These are phyloP conservation scores for Buathra laborator DNA, from an alignment of 2,888 invertebrate genomes.

Conservation along the genomic window DNA sequence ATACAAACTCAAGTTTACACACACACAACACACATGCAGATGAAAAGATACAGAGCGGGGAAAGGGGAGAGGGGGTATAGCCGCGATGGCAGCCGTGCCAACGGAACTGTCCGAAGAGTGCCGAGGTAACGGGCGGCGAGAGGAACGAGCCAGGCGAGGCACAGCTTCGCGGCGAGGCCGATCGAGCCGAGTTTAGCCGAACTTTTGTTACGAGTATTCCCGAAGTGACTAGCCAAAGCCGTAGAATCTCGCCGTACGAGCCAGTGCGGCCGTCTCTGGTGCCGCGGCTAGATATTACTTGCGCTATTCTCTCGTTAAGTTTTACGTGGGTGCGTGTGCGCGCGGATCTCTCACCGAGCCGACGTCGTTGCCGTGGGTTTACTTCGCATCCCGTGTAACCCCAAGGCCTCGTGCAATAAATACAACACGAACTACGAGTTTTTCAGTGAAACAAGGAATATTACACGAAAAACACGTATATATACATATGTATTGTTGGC, in stretches of 20 bases:
- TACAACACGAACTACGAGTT: not conserved
- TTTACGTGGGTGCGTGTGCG: constrained; percentile 68
- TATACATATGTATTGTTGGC: constrained; percentile 2
- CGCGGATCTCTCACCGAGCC: constrained; percentile 51
- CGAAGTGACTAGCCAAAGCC: constrained; percentile 64
- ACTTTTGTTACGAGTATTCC: constrained; percentile 58
- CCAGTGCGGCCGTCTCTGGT: constrained; percentile 78
- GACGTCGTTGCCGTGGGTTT: constrained; percentile 39
- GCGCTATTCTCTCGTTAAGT: constrained; percentile 69
- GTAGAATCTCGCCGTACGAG: constrained; percentile 77
- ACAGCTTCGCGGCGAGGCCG: constrained; percentile 61
- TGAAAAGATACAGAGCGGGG: constrained; percentile 40
- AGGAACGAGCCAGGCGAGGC: constrained; percentile 17
- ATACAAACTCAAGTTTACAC: constrained; percentile 12
- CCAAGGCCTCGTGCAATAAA: not conserved
- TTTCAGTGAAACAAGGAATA: constrained; percentile 22
- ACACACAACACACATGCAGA: constrained; percentile 24
- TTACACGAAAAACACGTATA: constrained; percentile 21
- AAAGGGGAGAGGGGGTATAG: constrained; percentile 40
- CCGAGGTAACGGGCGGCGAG: constrained; percentile 50
- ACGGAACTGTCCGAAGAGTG: constrained; percentile 63
- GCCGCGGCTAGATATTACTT: constrained; percentile 86
- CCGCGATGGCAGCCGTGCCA: constrained; percentile 67
- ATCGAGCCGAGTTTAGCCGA: constrained; percentile 63
- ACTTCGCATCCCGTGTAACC: constrained; percentile 30